A percentile compares a stretch with the other conserved stretches of the same genome.
Conservation (phyloP, 2,888 invertebrate species). For the Octonoba sinensis region DNA sequence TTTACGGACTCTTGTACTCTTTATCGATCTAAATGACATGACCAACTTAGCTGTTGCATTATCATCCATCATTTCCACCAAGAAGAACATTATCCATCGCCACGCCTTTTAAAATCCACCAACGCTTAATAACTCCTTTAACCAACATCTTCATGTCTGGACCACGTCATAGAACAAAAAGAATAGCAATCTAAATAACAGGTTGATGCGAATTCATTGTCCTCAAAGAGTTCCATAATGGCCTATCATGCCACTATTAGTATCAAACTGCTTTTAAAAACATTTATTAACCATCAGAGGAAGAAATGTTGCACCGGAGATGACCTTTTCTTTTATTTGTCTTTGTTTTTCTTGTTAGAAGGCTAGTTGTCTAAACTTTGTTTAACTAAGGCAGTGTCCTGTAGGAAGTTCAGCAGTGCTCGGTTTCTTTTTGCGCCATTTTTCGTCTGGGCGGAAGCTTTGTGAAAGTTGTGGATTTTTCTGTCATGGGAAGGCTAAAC, state of each 20-base stretch:
- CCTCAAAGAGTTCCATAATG: constrained; percentile 13
- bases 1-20: no score
- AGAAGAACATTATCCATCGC: not conserved
- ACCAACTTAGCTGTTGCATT: no score
- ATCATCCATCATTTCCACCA: not conserved
- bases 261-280: no score
- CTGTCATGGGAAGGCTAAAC: no score
- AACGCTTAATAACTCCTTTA: constrained; percentile 39
- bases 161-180: no score
- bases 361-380: constrained; percentile 41
- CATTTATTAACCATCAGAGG: no score
- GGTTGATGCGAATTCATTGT: constrained; percentile 41
- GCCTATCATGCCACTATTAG: not conserved
- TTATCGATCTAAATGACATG: no score
- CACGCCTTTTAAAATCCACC: constrained; percentile 31
- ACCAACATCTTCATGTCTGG: constrained; percentile 10
- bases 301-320: no score
- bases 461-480: no score
- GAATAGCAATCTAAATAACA: constrained; percentile 11
- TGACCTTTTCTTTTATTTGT: constrained; percentile 10
- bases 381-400: constrained; percentile 35
- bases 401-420: not conserved
- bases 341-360: constrained; percentile 29
- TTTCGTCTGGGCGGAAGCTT: no score
- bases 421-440: no score